A percentile compares a stretch with the other conserved stretches of the same genome.
phyloP scores from a whole-genome alignment of 2,888 invertebrate species.

The Adelognathus sp. region DNA sequence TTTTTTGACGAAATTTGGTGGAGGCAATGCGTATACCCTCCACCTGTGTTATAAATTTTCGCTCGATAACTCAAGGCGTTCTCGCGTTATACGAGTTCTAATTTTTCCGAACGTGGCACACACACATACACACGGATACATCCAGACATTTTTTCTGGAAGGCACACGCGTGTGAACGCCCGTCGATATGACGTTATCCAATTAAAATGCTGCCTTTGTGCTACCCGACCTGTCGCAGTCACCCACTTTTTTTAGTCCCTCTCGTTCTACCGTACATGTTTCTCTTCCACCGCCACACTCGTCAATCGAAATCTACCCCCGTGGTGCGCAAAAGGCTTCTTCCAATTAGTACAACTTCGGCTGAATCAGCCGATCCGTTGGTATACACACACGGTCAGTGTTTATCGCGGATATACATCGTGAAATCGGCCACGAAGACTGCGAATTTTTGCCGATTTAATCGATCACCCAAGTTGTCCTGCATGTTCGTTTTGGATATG shows the following conservation, averaged over 20 bases:
- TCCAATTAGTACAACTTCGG: conserved; percentile 65
- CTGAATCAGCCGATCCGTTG: conserved; percentile 54
- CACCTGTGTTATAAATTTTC: too few relatives aligned
- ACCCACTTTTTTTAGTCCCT: conserved; percentile 28
- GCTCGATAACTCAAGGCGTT: too few relatives aligned
- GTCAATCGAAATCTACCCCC: conserved; percentile 71
- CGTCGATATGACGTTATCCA: conserved; percentile 79
- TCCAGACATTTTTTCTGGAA: too few relatives aligned
- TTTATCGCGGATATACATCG: conserved; percentile 2
- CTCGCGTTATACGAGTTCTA: too few relatives aligned
- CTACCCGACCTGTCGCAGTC: conserved; percentile 62
- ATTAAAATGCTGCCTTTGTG: conserved; percentile 76
- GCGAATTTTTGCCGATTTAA: neutral
- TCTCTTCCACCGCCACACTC: conserved; percentile 40
- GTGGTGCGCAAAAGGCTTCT: conserved; percentile 65
- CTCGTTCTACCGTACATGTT: conserved; percentile 35
- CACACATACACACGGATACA: too few relatives aligned
- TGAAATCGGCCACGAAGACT: neutral
- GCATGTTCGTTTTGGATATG: neutral
- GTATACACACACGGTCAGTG: conserved; percentile 4
- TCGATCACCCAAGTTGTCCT: neutral
- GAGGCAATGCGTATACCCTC: too few relatives aligned
- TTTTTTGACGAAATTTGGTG: too few relatives aligned
- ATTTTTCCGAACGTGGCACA: too few relatives aligned
- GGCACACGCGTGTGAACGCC: conserved; percentile 73